A percentile compares a stretch with the other conserved stretches of the same genome.
phyloP scores from a whole-genome alignment of 2,113 vertebrate genomes.

The Tragelaphus imberbis region DNA sequence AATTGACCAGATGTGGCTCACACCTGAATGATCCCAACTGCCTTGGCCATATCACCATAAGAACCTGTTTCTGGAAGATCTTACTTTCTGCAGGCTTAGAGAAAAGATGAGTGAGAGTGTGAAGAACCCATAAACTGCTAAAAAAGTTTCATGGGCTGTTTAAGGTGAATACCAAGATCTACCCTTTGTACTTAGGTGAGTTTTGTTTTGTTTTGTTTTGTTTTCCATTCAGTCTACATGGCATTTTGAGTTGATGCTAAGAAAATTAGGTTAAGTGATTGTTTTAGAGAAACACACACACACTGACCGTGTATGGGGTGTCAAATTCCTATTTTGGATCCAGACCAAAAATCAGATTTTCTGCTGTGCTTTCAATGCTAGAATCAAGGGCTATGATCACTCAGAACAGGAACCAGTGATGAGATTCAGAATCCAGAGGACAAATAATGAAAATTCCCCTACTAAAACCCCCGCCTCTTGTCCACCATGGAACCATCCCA shows the following conservation, averaged over 20 bases:
- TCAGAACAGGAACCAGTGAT: not conserved
- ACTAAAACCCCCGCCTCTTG: not conserved
- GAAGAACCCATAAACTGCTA: not conserved
- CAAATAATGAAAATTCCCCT: not conserved
- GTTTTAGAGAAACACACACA: not conserved
- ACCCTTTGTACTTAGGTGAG: not conserved
- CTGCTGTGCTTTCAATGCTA: not conserved
- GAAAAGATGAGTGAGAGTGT: not conserved
- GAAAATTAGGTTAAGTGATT: slow-evolving; percentile 42
- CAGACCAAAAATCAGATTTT: not conserved
- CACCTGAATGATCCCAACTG: not conserved
- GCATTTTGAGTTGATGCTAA: not conserved
- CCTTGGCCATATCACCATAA: fast-evolving
- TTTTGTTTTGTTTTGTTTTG: too few relatives aligned
- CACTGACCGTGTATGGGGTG: not conserved
- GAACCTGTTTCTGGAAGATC: not conserved
- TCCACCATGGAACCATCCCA: not conserved
- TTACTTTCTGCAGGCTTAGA: not conserved
- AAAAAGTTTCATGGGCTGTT: fast-evolving
- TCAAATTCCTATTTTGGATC: not conserved
- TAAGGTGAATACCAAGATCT: not conserved
- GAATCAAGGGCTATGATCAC: fast-evolving
- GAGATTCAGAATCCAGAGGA: not conserved
- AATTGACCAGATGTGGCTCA: not conserved
- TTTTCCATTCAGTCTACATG: not conserved